Evolutionary conservation across 2,113 vertebrate species (phyloP), one percentile per base, ranked within the genome.

Genomic region (Trinectes maculatus): DNA sequence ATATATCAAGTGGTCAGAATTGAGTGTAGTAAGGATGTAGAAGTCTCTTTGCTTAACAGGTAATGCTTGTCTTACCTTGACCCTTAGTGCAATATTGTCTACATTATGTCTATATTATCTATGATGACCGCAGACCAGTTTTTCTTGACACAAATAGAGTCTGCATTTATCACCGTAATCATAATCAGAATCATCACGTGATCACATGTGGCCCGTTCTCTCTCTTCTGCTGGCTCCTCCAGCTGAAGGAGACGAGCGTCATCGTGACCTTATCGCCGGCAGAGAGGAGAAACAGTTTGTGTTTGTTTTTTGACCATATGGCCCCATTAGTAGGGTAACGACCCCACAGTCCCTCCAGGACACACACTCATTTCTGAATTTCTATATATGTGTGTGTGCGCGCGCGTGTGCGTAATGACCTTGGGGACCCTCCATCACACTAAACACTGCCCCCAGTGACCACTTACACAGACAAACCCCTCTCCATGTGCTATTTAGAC

Each of bases 301-400:
- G 91, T 92, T 92, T 92, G 90, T 91, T 90, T 92, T 87, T 77
- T 85, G 83, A 87, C 91, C 91, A 92, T 92, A 92, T 92, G 92
- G 91, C 89, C 87, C 88, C 85, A 92, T 93, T 93, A 93, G 89
- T 62, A 84, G 85, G 62, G 77, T 91, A 93, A 93, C 87, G 85
- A 91, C 90, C 90, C 84, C 69, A 10, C 76, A 81, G 84, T 87
- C 89, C 87, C 88, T 79, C 46, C 80, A 92, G 90, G 72, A 82
- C 76, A 73, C 71, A 36, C 47, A 60, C 59, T 57, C 66, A 74
- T 69, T 65, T 82, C 46, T 71, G 65, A 44, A 58, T 59, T 25
- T 64, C 21, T 53, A 22, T 8, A 3, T 33, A 16, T 1, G 36
- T 18, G 12, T 1, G 21, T 12, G 13, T 26, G 6, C 18, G 48